Evolutionary conservation across 2,888 invertebrate genomes (phyloP), one percentile per base, ranked within the genome.

Genomic region (Homarus gammarus): DNA sequence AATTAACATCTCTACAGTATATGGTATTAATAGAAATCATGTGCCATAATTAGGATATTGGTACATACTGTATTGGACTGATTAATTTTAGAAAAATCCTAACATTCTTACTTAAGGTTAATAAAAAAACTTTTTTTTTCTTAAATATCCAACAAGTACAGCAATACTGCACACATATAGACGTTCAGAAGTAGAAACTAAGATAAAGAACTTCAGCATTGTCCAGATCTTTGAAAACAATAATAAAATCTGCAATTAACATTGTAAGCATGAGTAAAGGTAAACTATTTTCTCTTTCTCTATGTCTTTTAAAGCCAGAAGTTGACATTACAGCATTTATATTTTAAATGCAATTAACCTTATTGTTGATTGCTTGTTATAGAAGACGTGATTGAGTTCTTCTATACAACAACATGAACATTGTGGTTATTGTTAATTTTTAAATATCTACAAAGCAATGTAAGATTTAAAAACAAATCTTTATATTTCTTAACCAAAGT

Each of bases 151-250:
- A 72, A 73, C 44, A 38, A 70, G 36, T 36, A 87, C n/a, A n/a
- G n/a, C n/a, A n/a, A n/a, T n/a, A n/a, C n/a, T n/a, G 27, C 72
- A 27, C 79, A 79, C 79, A 56, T 68, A 61, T 81, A 33, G 64
- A 87, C 82, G 64, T 87, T 82, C 87, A 82, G 61, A 56, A 87
- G 56, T 75, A 77, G 84, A 61, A 77, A 61, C 75, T 61, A 75
- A 75, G 84, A 61, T 49, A 70, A 70, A 49, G 40, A 64, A 27
- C 27, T 44, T 5, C 12, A 27, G 27, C 31, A 27, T n/a, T 27
- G 27, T 64, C 27, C 64, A 64, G 5, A n/a, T 27, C 8, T 64
- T 27, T 27, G 27, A 22, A 64, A 56, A 22, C 44, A 64, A 64
- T 27, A 64, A 64, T 64, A 1, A 64, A 64, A 64, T 64, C 8